Evolutionary conservation across 1,140 invertebrate genomes (phyloP).

Genomic region (Thaumatotibia leucotreta): DNA sequence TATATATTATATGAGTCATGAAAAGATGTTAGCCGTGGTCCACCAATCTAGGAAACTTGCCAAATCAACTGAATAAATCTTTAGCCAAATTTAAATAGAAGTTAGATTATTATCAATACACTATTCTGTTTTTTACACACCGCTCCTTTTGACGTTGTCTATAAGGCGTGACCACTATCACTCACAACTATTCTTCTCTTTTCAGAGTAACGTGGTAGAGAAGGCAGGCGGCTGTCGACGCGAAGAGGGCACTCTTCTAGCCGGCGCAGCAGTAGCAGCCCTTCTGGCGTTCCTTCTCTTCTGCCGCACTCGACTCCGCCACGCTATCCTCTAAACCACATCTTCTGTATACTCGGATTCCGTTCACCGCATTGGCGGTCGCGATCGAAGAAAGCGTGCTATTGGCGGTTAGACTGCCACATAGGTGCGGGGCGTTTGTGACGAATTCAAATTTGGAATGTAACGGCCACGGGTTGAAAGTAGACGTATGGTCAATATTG

Average conservation of each 20-base stretch:
- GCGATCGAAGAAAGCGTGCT: background rate
- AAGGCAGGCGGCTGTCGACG: conserved; percentile 47
- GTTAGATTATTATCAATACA: too few species aligned
- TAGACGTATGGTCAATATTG: too few species aligned
- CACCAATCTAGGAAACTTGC: too few species aligned
- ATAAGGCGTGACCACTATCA: background rate
- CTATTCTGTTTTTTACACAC: too few species aligned
- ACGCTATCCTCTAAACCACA: conserved; percentile 39
- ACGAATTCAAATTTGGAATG: background rate
- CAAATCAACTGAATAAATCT: too few species aligned
- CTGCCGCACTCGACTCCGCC: conserved; percentile 51
- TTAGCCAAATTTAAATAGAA: too few species aligned
- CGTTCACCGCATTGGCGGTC: conserved; percentile 6
- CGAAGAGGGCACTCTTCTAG: conserved; percentile 56
- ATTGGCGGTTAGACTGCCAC: background rate
- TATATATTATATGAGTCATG: too few species aligned
- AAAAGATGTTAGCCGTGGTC: too few species aligned
- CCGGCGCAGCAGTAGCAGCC: conserved; percentile 60
- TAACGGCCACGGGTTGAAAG: background rate
- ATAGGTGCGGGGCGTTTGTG: background rate
- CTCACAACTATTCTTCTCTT: conserved; percentile 13
- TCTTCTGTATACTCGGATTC: background rate
- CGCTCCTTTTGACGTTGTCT: too few species aligned
- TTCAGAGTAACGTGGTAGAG: conserved; percentile 62
- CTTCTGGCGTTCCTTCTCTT: conserved; percentile 58